A percentile compares a stretch with the other conserved stretches of the same genome.
Conservation (phyloP, 2,113 vertebrate genomes). For the Albula goreensis region DNA sequence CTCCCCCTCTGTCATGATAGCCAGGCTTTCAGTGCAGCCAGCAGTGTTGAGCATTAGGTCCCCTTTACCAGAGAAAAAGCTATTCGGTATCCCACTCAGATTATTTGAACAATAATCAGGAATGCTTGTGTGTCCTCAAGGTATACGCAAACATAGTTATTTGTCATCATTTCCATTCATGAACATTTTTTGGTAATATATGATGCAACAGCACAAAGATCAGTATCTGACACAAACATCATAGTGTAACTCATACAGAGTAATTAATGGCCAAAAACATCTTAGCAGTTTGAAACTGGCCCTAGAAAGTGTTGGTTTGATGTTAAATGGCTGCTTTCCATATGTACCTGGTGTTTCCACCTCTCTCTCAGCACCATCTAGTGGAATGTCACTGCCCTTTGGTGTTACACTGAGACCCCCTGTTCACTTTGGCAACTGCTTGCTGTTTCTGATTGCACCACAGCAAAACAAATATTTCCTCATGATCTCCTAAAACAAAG, state of each 20-base stretch:
- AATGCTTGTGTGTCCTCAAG: neutral
- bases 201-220: neutral
- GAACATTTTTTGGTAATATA: neutral
- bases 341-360: neutral
- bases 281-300: neutral
- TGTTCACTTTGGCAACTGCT: neutral
- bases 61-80: neutral
- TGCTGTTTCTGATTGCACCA: neutral
- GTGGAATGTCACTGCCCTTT: neutral
- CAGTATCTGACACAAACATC: neutral
- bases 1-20: neutral
- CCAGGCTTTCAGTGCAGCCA: neutral
- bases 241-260: neutral
- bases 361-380: conserved; percentile 6
- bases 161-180: neutral
- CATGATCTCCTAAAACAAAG: too few species aligned
- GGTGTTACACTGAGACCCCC: neutral
- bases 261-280: neutral
- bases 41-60: neutral
- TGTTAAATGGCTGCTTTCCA: conserved; percentile 2
- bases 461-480: neutral
- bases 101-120: conserved; percentile 11
- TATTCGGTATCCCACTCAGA: neutral
- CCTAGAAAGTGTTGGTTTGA: neutral
- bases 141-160: neutral